These are phyloP conservation scores for Pogonomyrmex barbatus DNA, from an alignment of 1,140 invertebrate genomes.

Conservation along the genomic window DNA sequence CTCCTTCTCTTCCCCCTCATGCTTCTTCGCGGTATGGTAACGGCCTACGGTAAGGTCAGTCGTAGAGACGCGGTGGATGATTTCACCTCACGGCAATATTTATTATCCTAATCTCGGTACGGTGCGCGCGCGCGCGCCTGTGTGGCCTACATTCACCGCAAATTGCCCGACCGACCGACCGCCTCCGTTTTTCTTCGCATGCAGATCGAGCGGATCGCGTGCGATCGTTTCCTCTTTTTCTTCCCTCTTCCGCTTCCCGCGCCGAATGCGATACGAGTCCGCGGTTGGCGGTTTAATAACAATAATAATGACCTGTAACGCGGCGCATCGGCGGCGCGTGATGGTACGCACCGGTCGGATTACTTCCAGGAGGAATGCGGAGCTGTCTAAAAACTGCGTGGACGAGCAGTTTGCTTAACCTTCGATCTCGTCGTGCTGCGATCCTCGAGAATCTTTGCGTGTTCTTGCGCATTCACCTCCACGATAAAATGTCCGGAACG, in stretches of 20 bases:
- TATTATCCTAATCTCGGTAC: conserved; percentile 73
- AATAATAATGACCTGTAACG: conserved; percentile 37
- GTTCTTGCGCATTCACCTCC: conserved; percentile 14
- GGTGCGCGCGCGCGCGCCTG: conserved; percentile 19
- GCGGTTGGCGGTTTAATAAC: conserved; percentile 38
- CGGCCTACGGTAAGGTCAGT: conserved; percentile 65
- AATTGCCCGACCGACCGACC: conserved; percentile 66
- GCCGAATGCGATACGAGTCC: conserved; percentile 29
- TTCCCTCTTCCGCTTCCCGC: not conserved
- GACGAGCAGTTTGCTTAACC: conserved; percentile 47
- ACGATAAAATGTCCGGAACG: not conserved
- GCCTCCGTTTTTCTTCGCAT: conserved; percentile 67
- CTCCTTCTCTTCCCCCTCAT: not conserved
- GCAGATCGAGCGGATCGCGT: conserved; percentile 46
- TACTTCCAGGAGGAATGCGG: conserved; percentile 44
- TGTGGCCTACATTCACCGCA: conserved; percentile 72
- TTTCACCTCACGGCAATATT: conserved; percentile 73
- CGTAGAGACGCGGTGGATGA: conserved; percentile 70
- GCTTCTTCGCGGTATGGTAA: conserved; percentile 61
- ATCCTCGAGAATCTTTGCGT: conserved; percentile 15
- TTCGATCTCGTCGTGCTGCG: conserved; percentile 32
- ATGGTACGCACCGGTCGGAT: conserved; percentile 44
- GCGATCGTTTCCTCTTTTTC: conserved; percentile 38
- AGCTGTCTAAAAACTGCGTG: conserved; percentile 38
- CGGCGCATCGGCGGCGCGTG: conserved; percentile 25